Percentiles rank a stretch among this genome's conserved stretches.
These are phyloP conservation scores for Potamilus streckersoni DNA, from an alignment of 1,140 invertebrate species.

Conservation along the genomic window DNA sequence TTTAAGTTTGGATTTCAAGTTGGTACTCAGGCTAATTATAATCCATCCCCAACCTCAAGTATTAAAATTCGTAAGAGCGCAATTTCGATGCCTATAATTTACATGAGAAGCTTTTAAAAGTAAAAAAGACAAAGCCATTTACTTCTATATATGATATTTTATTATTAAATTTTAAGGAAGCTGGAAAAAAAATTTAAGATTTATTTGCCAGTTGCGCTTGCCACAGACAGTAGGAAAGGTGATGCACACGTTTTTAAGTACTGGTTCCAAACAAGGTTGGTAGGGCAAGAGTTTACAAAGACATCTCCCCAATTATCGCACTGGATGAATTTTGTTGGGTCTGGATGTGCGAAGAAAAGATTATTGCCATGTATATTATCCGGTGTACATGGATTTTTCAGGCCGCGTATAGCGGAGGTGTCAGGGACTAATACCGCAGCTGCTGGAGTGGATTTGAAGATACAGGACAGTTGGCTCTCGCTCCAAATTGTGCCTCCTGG, in stretches of 20 bases:
- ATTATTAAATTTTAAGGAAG: no score
- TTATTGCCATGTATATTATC: slow-evolving; percentile 16
- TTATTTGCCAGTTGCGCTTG: no score
- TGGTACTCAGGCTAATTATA: no score
- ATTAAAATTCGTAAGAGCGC: no score
- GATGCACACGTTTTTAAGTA: slow-evolving; percentile 35
- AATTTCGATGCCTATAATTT: no score
- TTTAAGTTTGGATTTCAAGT: no score
- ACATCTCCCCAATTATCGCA: slow-evolving; percentile 35
- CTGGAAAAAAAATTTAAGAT: no score
- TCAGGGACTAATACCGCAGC: background rate
- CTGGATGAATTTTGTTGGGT: slow-evolving; percentile 38
- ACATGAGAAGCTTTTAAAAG: no score
- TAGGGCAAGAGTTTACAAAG: slow-evolving; percentile 33
- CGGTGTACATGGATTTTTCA: slow-evolving; percentile 26
- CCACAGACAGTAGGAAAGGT: background rate
- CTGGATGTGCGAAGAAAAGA: slow-evolving; percentile 36
- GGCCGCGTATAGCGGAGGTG: background rate
- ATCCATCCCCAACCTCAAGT: no score
- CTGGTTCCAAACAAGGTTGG: slow-evolving; percentile 40
- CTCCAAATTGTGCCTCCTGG: slow-evolving; percentile 11
- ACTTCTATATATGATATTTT: no score
- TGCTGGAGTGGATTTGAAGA: background rate
- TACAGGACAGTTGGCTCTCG: slow-evolving; percentile 17
- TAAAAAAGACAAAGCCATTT: no score